Base-by-base conservation (phyloP, 1,140 invertebrate species). In the Oncopeltus fasciatus region DNA sequence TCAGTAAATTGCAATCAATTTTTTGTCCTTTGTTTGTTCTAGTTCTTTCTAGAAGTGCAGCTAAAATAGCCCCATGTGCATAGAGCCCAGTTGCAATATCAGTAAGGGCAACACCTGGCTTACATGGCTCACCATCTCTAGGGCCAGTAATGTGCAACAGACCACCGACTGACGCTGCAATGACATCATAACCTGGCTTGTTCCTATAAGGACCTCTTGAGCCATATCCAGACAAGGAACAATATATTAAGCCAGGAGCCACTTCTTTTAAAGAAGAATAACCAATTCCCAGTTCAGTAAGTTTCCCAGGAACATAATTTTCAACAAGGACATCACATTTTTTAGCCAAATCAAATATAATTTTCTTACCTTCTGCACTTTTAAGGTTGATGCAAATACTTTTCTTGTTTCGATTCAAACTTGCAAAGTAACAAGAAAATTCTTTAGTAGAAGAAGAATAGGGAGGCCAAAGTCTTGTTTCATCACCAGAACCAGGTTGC, bases 361-460 rank as follows among this genome's bases (percentile, higher is more conserved):
- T 75, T 44, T 86, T 71, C 68, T 75, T 77, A 1, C 94, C 94
- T 72, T 81, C 73, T 26, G 69, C 53, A 20, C 76, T 75, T 70
- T 92, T 92, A 1, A 98, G 73, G 73, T 98, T 83, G 46, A 98
- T 76, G 67, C 88, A 91, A 51, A 97, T 76, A 72, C 93, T 97
- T 72, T 92, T 91, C 74, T 99, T 99, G 72, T 97, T 98, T 65
- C 95, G 82, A 75, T 99, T 99, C 0, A 92, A 77, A 29, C 84
- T 79, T 4, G 90, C 69, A 73, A 93, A 98, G 70, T 98, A 98
- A 60, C 83, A 84, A 24, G 86, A 83, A 68, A 94, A 85, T 20
- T 76, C 72, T 24, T 82, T 84, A 12, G 80, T 80, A 61, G 75
- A 74, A 12, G 61, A 51, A 44, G 67, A 51, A 21, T 78, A 71